Evolutionary conservation across 2,113 vertebrate species (phyloP), one percentile per base, ranked within the genome.

Genomic region (Rana temporaria): DNA sequence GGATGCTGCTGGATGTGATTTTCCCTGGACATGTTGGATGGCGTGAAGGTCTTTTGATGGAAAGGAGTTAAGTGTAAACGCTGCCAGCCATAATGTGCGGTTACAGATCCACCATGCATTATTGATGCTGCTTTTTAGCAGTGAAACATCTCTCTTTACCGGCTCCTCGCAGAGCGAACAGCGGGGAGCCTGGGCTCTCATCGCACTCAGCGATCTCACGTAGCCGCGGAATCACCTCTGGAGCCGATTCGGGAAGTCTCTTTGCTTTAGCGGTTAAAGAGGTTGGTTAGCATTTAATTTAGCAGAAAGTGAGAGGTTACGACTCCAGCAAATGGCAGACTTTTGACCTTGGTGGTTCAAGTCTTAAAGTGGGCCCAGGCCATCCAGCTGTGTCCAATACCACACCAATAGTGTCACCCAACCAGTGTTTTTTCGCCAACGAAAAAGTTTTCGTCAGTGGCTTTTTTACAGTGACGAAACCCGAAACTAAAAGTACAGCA

Each of bases 21-120:
- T 18, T 82, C 70, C 26, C 70, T 72, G 80, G 80, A 74, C 80
- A 66, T 55, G 42, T 30, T 52, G 20, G 22, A 34, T 82, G 80
- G 60, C 64, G 70, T 75, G 59, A 82, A 74, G 70, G 71, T 82
- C 70, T 65, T 82, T 82, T 82, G 80, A 82, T 73, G 59, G 79
- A 73, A 55, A 73, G 79, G 59, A 81, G 80, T 75, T 82, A 82
- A 82, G 80, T 82, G 80, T 82, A 82, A 74, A 82, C 74, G 80
- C 80, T 75, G 80, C 60, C 80, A 82, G 80, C 80, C 72, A 74
- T 82, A 82, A 82, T 82, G 80, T 82, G 80, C 70, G 55, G 80
- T 82, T 82, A 82, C 80, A 82, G 80, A 82, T 82, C 80, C 20
- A 17, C 12, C 48, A 62, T 82, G 80, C 80, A 82, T 82, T 82